Evolutionary conservation across 2,888 invertebrate species (phyloP).

Genomic region (Synanthedon formicaeformis): DNA sequence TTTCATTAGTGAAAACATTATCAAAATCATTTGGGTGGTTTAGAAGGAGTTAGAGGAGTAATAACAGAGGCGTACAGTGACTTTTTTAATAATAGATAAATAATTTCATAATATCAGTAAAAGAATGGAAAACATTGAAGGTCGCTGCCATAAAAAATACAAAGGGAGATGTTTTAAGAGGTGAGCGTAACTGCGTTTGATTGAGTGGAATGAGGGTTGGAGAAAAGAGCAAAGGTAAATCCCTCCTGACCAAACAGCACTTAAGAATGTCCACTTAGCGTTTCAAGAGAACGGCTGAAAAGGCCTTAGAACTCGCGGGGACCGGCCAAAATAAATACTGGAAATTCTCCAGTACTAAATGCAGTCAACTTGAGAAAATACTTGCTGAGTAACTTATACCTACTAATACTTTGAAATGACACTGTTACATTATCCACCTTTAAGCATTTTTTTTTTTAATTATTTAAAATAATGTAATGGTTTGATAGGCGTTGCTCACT

Average conservation of each 20-base stretch:
- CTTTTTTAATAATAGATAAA: too few species aligned
- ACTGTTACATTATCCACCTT: too few species aligned
- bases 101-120: too few species aligned
- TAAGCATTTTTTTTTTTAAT: too few species aligned
- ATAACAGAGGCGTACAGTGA: too few species aligned
- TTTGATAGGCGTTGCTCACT: too few species aligned
- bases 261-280: constrained; percentile 63
- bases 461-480: too few species aligned
- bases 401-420: too few species aligned
- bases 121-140: background rate
- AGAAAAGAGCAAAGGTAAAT: constrained; percentile 66
- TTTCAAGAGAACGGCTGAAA: constrained; percentile 43
- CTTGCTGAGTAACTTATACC: background rate
- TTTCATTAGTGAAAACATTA: too few species aligned
- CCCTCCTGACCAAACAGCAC: constrained; percentile 64
- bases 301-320: constrained; percentile 23
- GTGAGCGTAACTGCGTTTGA: constrained; percentile 38
- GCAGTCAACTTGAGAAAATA: constrained; percentile 4
- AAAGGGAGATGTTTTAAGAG: constrained; percentile 36
- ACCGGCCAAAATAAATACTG: constrained; percentile 50
- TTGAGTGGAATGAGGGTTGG: constrained; percentile 51
- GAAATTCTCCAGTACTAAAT: constrained; percentile 18
- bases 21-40: too few species aligned
- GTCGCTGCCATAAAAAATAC: constrained; percentile 13
- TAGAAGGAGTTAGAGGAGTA: too few species aligned